Conservation (phyloP, 2,797 vertebrate genomes). For the Melanotaenia pygmaea region DNA sequence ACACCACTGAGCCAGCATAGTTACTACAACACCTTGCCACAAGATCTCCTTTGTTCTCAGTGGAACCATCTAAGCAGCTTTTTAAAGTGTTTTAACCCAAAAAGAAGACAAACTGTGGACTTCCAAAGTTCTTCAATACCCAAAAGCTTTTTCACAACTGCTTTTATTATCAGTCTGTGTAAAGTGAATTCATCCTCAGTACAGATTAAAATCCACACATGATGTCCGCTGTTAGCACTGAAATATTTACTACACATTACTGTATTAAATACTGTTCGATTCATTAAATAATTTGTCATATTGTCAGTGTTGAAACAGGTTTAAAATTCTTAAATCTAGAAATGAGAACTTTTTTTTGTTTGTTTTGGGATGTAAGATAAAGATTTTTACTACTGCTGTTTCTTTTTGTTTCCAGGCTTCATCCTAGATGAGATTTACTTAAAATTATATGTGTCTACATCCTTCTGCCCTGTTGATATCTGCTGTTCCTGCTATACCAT, state of each 20-base stretch:
- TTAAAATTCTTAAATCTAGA: no score
- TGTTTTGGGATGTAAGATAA: background rate
- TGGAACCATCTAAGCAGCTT: background rate
- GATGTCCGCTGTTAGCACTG: background rate
- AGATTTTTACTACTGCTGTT: background rate
- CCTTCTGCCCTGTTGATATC: background rate
- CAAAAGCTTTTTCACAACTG: background rate
- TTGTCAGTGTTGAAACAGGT: background rate
- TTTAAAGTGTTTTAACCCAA: no score
- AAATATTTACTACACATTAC: background rate
- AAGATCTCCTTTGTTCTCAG: background rate
- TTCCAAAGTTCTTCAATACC: no score
- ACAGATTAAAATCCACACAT: background rate
- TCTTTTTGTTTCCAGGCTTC: no score
- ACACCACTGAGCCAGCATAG: background rate
- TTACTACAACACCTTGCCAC: constrained; percentile 3
- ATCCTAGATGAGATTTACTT: background rate
- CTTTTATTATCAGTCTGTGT: background rate
- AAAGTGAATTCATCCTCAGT: background rate
- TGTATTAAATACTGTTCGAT: background rate
- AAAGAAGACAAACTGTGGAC: no score
- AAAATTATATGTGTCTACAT: background rate
- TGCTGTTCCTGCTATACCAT: background rate
- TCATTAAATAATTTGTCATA: background rate
- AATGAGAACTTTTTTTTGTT: background rate